Evolutionary conservation across 2,888 invertebrate species (phyloP), one percentile per base, ranked within the genome.

Genomic region (Stenurella melanura): DNA sequence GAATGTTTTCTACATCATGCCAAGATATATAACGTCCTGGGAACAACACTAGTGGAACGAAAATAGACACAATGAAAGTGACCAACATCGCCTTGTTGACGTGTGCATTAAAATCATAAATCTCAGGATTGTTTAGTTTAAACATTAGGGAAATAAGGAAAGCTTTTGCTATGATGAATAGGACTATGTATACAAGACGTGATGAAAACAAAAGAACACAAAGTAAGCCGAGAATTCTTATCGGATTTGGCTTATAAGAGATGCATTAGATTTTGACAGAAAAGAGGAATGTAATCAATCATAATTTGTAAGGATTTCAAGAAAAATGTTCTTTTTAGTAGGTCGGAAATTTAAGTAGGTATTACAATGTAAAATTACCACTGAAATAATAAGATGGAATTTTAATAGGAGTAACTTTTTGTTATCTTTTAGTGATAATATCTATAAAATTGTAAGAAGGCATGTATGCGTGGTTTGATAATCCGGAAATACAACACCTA

Each of bases 161-260:
- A 18, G 66, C 42, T 42, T 54, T 42, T 50, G 21, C 18, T 50
- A 19, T 67, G 21, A 67, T 50, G 66, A 67, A 67, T 50, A 67
- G 42, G 19, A 54, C 21, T 19, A 21, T 54, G 42, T 19, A 21
- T 67, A 19, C 66, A 19, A 50, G 66, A 67, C 66, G 66, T 50
- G 50, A 67, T 19, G 66, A 21, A 42, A 18, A 67, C 66, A 50
- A 67, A 7, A 67, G 42, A 67, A 67, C 66, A 54, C 19, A 67
- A 67, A 67, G 50, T 67, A 67, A 67, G 61, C 61, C 61, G 61
- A 4, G 30, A 17, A 61, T n/a, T 61, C 61, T 30, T 30, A 61
- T 61, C 61, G 61, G 61, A 61, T 61, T 61, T 61, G 61, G 26
- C 61, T 61, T 61, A 12, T 61, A 61, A 61, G 60, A 61, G n/a